phyloP scores from a whole-genome alignment of 2,113 vertebrate species.

The Atrichornis clamosus region DNA sequence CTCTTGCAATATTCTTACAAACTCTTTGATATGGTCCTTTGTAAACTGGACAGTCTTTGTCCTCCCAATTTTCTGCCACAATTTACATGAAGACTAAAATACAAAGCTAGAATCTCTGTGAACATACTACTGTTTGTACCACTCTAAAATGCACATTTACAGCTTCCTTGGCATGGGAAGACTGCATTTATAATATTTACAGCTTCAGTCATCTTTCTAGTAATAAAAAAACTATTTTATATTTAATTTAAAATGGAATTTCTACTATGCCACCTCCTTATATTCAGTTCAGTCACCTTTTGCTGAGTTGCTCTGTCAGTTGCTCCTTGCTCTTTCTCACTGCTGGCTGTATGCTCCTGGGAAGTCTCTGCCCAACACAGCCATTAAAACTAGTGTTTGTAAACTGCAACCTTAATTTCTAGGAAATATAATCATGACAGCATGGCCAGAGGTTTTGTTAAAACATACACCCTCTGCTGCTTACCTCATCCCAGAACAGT shows the following conservation, averaged over 20 bases:
- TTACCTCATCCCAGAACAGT: slow-evolving; percentile 26
- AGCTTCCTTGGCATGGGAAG: not conserved
- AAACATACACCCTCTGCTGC: not conserved
- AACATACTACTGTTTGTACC: not conserved
- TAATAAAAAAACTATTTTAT: not conserved
- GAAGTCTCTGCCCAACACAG: not conserved
- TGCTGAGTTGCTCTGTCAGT: not conserved
- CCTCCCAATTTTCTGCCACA: not conserved
- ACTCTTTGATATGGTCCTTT: not conserved
- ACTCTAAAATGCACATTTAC: not conserved
- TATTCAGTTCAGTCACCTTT: not conserved
- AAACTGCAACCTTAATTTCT: not conserved
- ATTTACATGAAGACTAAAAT: not conserved
- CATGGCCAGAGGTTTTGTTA: not conserved
- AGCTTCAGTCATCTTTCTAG: not conserved
- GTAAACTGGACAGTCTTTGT: not conserved
- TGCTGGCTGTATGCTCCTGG: not conserved
- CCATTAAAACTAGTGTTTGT: not conserved
- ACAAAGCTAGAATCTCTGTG: slow-evolving; percentile 13
- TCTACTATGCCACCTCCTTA: not conserved
- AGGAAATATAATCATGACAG: not conserved
- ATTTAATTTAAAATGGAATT: not conserved
- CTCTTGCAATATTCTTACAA: not conserved
- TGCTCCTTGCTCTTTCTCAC: not conserved
- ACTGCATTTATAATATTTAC: slow-evolving; percentile 5